Base-by-base conservation (phyloP, 37 sponge, comb jelly and placozoan genomes). In the Halichondria panicea region DNA sequence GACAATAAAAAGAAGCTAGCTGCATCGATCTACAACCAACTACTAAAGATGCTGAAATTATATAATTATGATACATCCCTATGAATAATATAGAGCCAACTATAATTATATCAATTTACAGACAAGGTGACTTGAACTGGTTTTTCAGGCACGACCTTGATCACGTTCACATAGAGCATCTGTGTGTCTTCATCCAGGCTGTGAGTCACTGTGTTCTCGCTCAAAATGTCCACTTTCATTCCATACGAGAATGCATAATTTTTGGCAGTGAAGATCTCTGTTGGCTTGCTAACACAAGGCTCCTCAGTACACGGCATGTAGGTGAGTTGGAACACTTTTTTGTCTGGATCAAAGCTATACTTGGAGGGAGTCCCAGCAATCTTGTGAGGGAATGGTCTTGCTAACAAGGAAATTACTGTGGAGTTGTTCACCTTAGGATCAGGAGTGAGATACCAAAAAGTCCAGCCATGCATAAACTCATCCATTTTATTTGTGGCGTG, bases 401-500 rank as follows among this genome's bases (percentile, higher is more conserved):
- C 80, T 25, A 79, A 61, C 21, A 70, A 40, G 46, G 22, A 15
- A 21, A 55, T 79, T 41, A 41, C 60, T 15, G 43, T 43, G 54
- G 80, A 33, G 44, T 79, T 79, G n/a, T 19, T 18, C 22, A 38
- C 41, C 9, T 40, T 76, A 37, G 71, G 84, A 32, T 84, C 78
- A 24, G 84, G 84, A 1, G 77, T 84, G 13, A 84, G 50, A 63
- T 84, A 84, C 84, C 84, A 84, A 65, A 60, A 84, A 1, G 70
- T 77, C 84, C 84, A 84, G 1, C 84, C 77, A 35, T 84, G 84
- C 12, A 77, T n/a, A 44, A 76, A 75, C 27, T 84, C 71, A 34
- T 84, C 84, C 84, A 84, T 84, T 69, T 76, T 75, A 1, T 18
- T 21, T 18, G 84, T 60, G 13, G 71, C 77, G 68, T 77, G 76